Percentiles rank a stretch among this genome's conserved stretches.
phyloP scores from a whole-genome alignment of 2,888 invertebrate genomes.

The Ligdia adustata region DNA sequence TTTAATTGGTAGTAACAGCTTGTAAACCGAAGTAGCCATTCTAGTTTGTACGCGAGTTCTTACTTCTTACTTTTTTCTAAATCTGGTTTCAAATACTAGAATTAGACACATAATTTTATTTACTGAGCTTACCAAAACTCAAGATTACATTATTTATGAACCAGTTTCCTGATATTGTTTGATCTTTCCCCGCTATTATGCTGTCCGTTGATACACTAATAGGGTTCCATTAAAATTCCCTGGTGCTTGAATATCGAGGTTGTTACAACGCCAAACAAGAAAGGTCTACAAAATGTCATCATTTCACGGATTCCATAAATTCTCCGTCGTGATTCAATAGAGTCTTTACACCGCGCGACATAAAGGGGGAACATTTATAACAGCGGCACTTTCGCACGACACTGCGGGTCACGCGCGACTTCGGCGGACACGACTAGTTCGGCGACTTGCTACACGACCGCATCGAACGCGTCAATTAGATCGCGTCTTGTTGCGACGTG shows the following conservation, averaged over 20 bases:
- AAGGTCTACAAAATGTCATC: constrained; percentile 30
- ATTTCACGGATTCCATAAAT: constrained; percentile 39
- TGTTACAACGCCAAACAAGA: constrained; percentile 31
- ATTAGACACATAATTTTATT: background rate
- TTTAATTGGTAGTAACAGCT: constrained; percentile 26
- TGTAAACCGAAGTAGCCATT: background rate
- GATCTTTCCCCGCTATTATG: constrained; percentile 14
- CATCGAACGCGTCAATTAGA: constrained; percentile 42
- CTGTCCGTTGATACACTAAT: constrained; percentile 15
- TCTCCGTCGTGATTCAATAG: constrained; percentile 39
- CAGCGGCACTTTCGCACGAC: constrained; percentile 40
- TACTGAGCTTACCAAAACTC: constrained; percentile 1
- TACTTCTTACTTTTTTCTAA: background rate
- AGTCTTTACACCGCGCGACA: constrained; percentile 38
- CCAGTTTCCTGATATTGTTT: constrained; percentile 6
- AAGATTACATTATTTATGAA: constrained; percentile 8
- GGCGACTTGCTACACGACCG: constrained; percentile 30
- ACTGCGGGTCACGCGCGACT: constrained; percentile 40
- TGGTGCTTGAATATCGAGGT: constrained; percentile 21
- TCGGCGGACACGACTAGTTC: constrained; percentile 28
- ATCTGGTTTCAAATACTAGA: background rate
- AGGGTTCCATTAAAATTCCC: constrained; percentile 23
- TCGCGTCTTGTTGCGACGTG: constrained; percentile 33
- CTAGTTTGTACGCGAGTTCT: background rate
- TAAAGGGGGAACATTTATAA: constrained; percentile 38